Base-by-base conservation (phyloP, 2,888 invertebrate genomes). In the Cosmia pyralina region DNA sequence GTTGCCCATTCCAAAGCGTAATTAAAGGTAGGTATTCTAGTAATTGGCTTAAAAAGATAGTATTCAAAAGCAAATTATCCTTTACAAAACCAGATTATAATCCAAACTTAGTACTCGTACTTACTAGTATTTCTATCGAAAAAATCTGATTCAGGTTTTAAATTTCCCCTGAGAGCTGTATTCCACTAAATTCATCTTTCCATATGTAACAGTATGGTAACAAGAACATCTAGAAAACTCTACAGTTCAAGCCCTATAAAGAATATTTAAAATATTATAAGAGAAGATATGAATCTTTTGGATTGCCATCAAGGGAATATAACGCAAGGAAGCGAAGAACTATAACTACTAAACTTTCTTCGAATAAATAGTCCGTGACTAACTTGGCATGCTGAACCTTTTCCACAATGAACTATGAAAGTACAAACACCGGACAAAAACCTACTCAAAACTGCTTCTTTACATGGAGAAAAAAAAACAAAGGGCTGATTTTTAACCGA, bases 121-220 rank as follows among this genome's bases (percentile, higher is more conserved):
- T 78, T 72, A 38, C 41, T 38, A 38, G 38, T 38, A 41, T 7
- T 41, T 52, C 58, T 71, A 72, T 81, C 53, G 41, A 77, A 72
- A 55, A 74, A 78, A 72, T 74, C 19, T 19, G 48, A n/a, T 58
- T 68, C 44, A n/a, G 2, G 38, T 57, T 67, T 65, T 22, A 76
- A 76, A 82, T 82, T 80, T 82, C 81, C 81, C 77, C n/a, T 2
- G 77, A 73, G 82, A 58, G 5, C 28, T 38, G 22, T 68, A 58
- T 58, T 79, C 52, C 46, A 66, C 77, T 53, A 77, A 80, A 82
- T 66, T 55, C 58, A 57, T 63, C 48, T 69, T 28, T 50, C 19
- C 65, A 69, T 74, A 75, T 82, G 76, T 79, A n/a, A n/a, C 73
- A 74, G 58, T 68, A 79, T 65, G 53, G 44, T 76, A 72, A 57